phyloP scores from a whole-genome alignment of 2,888 invertebrate genomes.

The Phorcus lineatus region DNA sequence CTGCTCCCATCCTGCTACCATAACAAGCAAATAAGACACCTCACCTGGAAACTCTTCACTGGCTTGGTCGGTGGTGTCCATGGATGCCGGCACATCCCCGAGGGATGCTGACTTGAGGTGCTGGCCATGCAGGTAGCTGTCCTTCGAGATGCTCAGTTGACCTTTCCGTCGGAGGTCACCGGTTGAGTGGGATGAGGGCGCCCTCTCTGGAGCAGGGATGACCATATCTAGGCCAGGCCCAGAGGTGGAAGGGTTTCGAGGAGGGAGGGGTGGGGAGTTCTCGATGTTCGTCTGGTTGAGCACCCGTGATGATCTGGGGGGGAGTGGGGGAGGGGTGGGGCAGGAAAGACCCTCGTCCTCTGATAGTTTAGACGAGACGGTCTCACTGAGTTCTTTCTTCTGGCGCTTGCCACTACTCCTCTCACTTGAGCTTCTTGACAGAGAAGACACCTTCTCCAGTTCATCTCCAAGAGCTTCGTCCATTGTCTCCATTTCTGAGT shows the following conservation, averaged over 20 bases:
- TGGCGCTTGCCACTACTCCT: slow-evolving; percentile 41
- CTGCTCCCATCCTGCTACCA: too few relatives aligned
- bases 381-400: slow-evolving; percentile 17
- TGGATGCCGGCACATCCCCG: slow-evolving; percentile 13
- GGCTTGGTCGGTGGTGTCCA: background rate
- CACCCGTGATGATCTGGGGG: slow-evolving; percentile 49
- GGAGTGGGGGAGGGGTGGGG: slow-evolving; percentile 46
- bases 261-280: slow-evolving; percentile 61
- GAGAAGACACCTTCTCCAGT: slow-evolving; percentile 31
- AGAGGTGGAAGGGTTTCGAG: slow-evolving; percentile 54
- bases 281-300: slow-evolving; percentile 41
- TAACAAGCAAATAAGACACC: too few relatives aligned
- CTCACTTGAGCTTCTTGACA: slow-evolving; percentile 46
- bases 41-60: slow-evolving; percentile 7
- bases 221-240: slow-evolving; percentile 59
- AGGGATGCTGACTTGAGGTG: slow-evolving; percentile 29
- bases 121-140: slow-evolving; percentile 58
- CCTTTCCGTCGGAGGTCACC: slow-evolving; percentile 43
- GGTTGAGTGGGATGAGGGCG: slow-evolving; percentile 25
- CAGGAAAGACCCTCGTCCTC: slow-evolving; percentile 26
- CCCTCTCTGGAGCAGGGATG: slow-evolving; percentile 48
- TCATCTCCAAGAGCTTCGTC: slow-evolving; percentile 41
- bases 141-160: slow-evolving; percentile 39
- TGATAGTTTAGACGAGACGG: background rate
- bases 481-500: slow-evolving; percentile 48